Evolutionary conservation across 2,888 invertebrate species (phyloP).

Genomic region (Microplitis manilae): DNA sequence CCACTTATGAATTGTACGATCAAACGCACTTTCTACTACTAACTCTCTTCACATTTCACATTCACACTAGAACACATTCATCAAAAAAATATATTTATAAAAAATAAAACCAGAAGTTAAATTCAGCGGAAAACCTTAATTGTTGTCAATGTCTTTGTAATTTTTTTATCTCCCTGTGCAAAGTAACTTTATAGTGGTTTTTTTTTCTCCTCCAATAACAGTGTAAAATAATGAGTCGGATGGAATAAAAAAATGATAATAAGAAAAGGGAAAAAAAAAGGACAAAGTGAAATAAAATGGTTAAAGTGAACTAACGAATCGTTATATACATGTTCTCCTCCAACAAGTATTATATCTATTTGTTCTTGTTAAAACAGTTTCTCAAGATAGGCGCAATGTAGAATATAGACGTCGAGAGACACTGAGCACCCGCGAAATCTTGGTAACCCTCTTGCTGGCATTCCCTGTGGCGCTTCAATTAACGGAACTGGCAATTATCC

Average conservation of each 20-base stretch:
- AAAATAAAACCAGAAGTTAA: no score
- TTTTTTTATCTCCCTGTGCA: background rate
- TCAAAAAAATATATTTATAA: no score
- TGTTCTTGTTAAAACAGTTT: slow-evolving; percentile 42
- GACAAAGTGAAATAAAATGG: background rate
- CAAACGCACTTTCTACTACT: slow-evolving; percentile 8
- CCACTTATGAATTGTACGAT: slow-evolving; percentile 11
- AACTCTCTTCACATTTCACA: background rate
- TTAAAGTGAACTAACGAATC: background rate
- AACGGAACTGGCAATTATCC: slow-evolving; percentile 67
- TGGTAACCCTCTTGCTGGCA: slow-evolving; percentile 58
- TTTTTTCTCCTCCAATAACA: background rate
- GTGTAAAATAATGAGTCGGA: background rate
- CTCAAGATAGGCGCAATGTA: slow-evolving; percentile 33
- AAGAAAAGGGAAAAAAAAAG: background rate
- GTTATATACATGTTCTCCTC: background rate
- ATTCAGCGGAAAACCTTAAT: no score
- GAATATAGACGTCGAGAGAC: slow-evolving; percentile 30
- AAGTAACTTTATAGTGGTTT: background rate
- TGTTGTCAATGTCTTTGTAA: no score
- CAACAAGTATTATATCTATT: slow-evolving; percentile 27
- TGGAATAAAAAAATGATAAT: background rate
- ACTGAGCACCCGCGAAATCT: slow-evolving; percentile 57
- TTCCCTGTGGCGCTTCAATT: slow-evolving; percentile 65
- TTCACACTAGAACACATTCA: background rate